Conservation (phyloP, 35 echinoderm and acorn worm genomes). For the Patiria miniata region DNA sequence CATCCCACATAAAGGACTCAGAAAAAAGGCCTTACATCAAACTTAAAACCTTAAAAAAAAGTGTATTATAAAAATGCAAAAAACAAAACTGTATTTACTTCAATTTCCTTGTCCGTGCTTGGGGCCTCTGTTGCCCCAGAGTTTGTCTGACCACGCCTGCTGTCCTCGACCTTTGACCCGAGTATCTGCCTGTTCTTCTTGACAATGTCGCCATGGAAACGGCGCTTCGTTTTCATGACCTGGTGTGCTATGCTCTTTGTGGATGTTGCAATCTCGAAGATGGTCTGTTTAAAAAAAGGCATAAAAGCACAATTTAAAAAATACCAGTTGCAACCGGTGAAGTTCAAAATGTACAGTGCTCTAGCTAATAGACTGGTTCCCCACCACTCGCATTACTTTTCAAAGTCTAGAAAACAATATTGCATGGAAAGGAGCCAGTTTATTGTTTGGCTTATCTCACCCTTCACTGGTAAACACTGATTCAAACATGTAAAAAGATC, state of each 20-base stretch:
- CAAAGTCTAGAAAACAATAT: too few species aligned
- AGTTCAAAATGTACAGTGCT: not conserved
- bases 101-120: conserved; percentile 5
- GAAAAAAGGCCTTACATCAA: too few species aligned
- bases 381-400: not conserved
- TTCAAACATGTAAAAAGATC: too few species aligned
- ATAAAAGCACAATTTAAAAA: not conserved
- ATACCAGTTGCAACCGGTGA: too few species aligned
- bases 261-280: conserved; percentile 83
- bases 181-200: conserved; percentile 49
- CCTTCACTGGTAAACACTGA: too few species aligned
- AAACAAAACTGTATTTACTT: not conserved
- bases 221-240: conserved; percentile 81
- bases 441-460: too few species aligned
- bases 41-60: too few species aligned
- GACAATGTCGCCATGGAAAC: conserved; percentile 50
- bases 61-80: not conserved
- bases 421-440: too few species aligned
- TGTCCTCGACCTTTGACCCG: conserved; percentile 2
- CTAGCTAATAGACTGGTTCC: not conserved
- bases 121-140: not conserved
- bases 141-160: not conserved
- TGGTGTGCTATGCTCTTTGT: conserved; percentile 50
- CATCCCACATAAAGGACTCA: too few species aligned
- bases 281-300: conserved; percentile 59